Base-by-base conservation (phyloP, 2,888 invertebrate genomes). In the Diloba caeruleocephala region DNA sequence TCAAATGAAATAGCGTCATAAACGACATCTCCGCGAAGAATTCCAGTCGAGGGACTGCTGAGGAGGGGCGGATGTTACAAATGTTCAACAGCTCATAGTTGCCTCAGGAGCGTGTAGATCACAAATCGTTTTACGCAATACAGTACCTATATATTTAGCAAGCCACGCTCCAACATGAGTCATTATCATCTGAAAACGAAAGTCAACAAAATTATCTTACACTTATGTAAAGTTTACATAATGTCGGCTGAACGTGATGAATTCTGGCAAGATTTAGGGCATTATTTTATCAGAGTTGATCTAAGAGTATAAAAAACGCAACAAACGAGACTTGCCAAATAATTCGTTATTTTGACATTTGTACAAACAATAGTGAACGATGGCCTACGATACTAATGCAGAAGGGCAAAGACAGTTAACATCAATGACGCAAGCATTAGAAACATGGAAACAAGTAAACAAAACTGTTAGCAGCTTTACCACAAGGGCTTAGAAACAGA, bases 401-500 rank as follows among this genome's bases (percentile, higher is more conserved):
- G 78, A 82, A 84, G 81, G 82, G 81, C 79, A 69, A 31, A 73
- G 67, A 72, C 71, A 78, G 75, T 85, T 85, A 87, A 81, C 77
- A 70, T 70, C 55, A 61, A 71, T 87, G 84, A 83, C 78, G 74
- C 75, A 82, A 87, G 55, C 44, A 57, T 64, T 62, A 56, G 42
- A 58, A 58, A 70, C 57, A 59, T 55, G 72, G 58, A 31, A 29
- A 78, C 67, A 62, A 72, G 84, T 77, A 84, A 84, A 88, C 83
- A 85, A 76, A 83, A 79, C 78, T 65, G 72, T 86, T 85, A 84
- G 81, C 78, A 76, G 68, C 12, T 31, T 57, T 64, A 74, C 76
- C 76, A 48, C 56, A 81, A 81, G 79, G 78, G 79, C 77, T 64
- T 60, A 71, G 55, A 77, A 80, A 78, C 66, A 73, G 53, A 69